Conservation (phyloP, 2,113 vertebrate genomes). For the Pontoporia blainvillei region DNA sequence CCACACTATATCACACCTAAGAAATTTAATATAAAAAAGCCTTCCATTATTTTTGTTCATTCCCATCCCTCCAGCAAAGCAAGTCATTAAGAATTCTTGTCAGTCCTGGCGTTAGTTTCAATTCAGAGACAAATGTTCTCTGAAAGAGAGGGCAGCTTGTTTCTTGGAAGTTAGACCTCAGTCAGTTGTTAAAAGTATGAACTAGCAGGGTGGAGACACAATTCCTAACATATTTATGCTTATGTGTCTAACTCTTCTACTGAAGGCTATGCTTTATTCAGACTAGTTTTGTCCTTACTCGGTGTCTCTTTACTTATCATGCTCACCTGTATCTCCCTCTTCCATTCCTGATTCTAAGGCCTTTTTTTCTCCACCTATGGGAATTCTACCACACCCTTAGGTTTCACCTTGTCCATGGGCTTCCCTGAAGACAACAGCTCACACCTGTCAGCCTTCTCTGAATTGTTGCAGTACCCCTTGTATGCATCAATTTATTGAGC, state of each 20-base stretch:
- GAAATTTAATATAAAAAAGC: background rate
- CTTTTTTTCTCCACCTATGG: background rate
- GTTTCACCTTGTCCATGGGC: background rate
- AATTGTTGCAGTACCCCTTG: background rate
- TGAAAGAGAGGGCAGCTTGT: background rate
- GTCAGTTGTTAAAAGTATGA: background rate
- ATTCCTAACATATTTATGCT: background rate
- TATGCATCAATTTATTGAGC: background rate
- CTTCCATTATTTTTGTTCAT: background rate
- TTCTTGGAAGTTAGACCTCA: background rate
- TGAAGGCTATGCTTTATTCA: background rate
- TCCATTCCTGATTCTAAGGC: background rate
- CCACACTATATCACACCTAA: background rate
- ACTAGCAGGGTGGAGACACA: background rate
- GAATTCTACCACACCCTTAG: background rate
- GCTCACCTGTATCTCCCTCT: background rate
- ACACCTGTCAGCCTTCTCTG: background rate
- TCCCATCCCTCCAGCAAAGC: background rate
- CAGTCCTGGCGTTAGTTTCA: background rate
- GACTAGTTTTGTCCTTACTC: background rate
- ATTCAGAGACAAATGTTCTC: background rate
- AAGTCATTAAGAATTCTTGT: background rate
- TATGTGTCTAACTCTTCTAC: background rate
- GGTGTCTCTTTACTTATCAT: background rate
- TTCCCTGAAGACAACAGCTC: background rate